Conservation (phyloP, 2,888 invertebrate genomes). For the Leucophora obtusa region DNA sequence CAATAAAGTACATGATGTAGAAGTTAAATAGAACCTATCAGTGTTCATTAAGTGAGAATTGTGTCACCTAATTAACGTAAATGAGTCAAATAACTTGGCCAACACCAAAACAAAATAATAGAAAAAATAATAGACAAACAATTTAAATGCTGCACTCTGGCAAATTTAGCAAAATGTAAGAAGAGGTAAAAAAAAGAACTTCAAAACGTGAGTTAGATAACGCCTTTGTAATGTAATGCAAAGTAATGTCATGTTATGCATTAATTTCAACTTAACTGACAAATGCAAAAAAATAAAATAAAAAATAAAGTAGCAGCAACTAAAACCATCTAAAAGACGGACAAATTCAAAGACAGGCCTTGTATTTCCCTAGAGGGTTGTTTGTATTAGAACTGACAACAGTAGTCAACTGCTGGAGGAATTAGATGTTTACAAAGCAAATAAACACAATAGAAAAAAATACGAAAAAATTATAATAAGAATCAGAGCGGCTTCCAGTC, state of each 20-base stretch:
- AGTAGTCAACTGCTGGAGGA: conserved; percentile 59
- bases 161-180: conserved; percentile 30
- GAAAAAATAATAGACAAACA: conserved; percentile 63
- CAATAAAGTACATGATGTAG: conserved; percentile 59
- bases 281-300: conserved; percentile 19
- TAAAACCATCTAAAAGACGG: conserved; percentile 5
- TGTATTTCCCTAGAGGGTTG: conserved; percentile 45
- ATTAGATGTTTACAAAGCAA: conserved; percentile 43
- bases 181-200: conserved; percentile 19
- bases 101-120: conserved; percentile 64
- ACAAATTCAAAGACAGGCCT: conserved; percentile 28
- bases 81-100: conserved; percentile 67
- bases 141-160: conserved; percentile 35
- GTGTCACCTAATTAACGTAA: conserved; percentile 78
- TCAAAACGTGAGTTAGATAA: conserved; percentile 64
- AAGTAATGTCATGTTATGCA: conserved; percentile 65
- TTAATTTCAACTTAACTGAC: conserved; percentile 59
- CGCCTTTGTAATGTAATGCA: conserved; percentile 64
- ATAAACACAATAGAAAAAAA: background rate
- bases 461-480: background rate
- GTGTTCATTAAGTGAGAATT: conserved; percentile 76
- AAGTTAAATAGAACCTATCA: conserved; percentile 61
- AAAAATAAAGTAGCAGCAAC: conserved; percentile 34
- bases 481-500: conserved; percentile 23
- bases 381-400: conserved; percentile 63